Percentiles rank a stretch among this genome's conserved stretches.
These are phyloP conservation scores for Anadara kagoshimensis DNA, from an alignment of 1,140 invertebrate genomes.

Conservation along the genomic window DNA sequence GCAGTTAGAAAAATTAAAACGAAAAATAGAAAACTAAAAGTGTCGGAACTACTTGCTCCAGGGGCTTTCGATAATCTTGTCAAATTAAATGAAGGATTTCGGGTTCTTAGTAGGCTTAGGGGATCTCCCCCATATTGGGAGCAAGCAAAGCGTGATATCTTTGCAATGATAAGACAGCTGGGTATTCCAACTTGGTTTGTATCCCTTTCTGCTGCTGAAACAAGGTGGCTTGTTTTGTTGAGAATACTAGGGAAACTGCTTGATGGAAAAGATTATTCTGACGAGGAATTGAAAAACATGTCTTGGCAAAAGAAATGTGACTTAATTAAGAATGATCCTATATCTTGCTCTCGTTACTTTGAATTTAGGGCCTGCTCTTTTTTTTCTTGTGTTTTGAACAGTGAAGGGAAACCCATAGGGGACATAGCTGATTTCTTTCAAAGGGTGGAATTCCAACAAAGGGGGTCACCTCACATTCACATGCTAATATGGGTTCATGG, in stretches of 20 bases:
- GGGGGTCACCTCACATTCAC: constrained; percentile 38
- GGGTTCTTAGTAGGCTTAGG: constrained; percentile 37
- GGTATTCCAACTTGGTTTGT: constrained; percentile 5
- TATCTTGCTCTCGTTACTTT: constrained; percentile 23
- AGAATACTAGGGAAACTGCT: no score
- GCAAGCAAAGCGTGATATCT: background rate
- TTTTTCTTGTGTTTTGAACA: constrained; percentile 1
- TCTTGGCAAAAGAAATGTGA: constrained; percentile 26
- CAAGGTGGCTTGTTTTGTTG: background rate
- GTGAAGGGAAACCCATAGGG: constrained; percentile 20
- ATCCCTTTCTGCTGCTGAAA: background rate
- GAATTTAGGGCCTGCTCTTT: constrained; percentile 18
- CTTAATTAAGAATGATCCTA: constrained; percentile 14
- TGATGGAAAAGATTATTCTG: background rate
- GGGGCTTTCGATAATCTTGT: constrained; percentile 31
- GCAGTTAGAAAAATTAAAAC: constrained; percentile 37
- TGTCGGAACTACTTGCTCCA: constrained; percentile 12
- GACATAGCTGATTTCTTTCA: constrained; percentile 21
- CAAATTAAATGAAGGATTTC: constrained; percentile 47
- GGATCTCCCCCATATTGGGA: constrained; percentile 11
- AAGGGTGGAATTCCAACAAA: constrained; percentile 33
- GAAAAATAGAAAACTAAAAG: no score
- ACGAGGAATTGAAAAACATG: background rate
- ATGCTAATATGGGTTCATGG: constrained; percentile 59
- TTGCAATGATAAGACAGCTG: constrained; percentile 1